Percentiles rank a stretch among this genome's conserved stretches.
Conservation (phyloP, 2,888 invertebrate genomes). For the Leucophenga montana region DNA sequence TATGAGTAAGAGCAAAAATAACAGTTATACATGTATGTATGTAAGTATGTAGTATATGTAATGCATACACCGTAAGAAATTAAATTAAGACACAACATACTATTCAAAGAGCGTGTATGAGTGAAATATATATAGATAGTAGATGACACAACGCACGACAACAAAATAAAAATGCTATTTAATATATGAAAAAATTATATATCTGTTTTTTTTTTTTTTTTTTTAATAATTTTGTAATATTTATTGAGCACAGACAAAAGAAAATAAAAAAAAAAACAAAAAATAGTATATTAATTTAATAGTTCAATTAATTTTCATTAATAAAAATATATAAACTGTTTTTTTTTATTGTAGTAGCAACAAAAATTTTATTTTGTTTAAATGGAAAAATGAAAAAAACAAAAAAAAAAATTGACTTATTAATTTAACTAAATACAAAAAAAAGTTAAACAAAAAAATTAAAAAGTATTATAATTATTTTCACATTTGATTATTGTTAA, state of each 20-base stretch:
- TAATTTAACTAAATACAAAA: constrained; percentile 27
- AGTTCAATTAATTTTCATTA: constrained; percentile 27
- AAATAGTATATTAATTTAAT: constrained; percentile 29
- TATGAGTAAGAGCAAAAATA: not conserved
- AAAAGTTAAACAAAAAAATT: constrained; percentile 30
- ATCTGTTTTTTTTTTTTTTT: not conserved
- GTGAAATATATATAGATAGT: constrained; percentile 25
- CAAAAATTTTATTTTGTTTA: constrained; percentile 11
- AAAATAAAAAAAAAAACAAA: not conserved
- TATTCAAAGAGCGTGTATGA: constrained; percentile 14
- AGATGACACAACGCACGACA: constrained; percentile 28
- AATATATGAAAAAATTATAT: constrained; percentile 35
- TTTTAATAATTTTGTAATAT: not conserved
- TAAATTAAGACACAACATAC: not conserved
- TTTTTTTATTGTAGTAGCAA: constrained; percentile 11
- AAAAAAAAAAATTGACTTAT: constrained; percentile 24
- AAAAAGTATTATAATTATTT: constrained; percentile 25
- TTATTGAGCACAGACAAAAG: constrained; percentile 10
- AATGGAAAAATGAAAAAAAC: constrained; percentile 3
- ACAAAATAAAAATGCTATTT: constrained; percentile 33
- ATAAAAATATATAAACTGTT: constrained; percentile 35
- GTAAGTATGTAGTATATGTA: no score
- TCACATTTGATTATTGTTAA: constrained; percentile 31
- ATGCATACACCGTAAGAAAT: not conserved
- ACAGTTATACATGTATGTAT: no score